Base-by-base conservation (phyloP, 64 coral and sea anemone genomes). In the Anthopleura sola region DNA sequence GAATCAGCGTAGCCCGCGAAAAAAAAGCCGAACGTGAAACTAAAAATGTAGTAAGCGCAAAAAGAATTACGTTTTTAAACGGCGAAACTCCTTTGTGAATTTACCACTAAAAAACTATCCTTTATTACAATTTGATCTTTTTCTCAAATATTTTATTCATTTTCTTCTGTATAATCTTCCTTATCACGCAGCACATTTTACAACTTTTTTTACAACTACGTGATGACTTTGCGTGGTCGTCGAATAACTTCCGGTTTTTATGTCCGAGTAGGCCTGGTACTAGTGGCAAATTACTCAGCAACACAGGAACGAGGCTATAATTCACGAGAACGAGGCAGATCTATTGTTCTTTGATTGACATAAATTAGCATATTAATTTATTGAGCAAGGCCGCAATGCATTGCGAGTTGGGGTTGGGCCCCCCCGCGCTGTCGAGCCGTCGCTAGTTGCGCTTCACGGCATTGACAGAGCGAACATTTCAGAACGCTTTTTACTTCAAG, bases 371-470 rank as follows among this genome's bases (percentile, higher is more conserved):
- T 95, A 95, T 87, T 96, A 88, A 96, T 92, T 77, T 24, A 37
- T 31, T 48, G 56, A 83, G 68, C 37, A 71, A 75, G 90, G 78
- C 90, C 87, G 94, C 90, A 89, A 90, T 96, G 94, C 94, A 96
- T 96, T 86, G 80, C 88, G 90, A 92, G 94, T 91, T 92, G 94
- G 94, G 94, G 94, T 84, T 96, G 94, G 93, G 90, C 90, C 94
- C 94, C 94, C 94, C 94, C 94, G 94, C 94, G 90, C 90, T 76
- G 94, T 90, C 78, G 68, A 92, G 86, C 92, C 92, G 83, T 93
- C 88, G 92, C 94, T 92, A 91, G 94, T 96, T 96, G 94, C 91
- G 94, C 91, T 96, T 96, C 94, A 96, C 90, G 90, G 94, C 94
- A 96, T 96, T 96, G 94, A 96, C 94, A 92, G 85, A 92, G 94